These are phyloP conservation scores for Drosophila algonquin DNA, from an alignment of 2,888 invertebrate genomes.

Conservation along the genomic window DNA sequence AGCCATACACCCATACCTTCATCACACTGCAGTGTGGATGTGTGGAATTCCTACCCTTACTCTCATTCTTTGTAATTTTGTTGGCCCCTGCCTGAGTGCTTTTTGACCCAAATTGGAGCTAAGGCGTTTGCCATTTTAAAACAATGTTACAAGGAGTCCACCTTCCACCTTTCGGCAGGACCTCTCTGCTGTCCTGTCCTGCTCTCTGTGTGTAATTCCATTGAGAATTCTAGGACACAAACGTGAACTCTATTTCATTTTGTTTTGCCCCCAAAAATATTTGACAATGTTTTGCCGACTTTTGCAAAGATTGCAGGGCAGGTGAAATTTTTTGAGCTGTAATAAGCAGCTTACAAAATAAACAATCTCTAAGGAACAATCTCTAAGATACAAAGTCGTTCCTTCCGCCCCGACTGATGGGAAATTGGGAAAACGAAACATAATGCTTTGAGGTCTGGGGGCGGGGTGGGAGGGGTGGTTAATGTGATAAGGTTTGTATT, in stretches of 20 bases:
- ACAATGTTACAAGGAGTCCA: conserved; percentile 47
- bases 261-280: conserved; percentile 38
- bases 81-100: conserved; percentile 67
- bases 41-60: conserved; percentile 21
- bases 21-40: not conserved
- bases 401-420: conserved; percentile 22
- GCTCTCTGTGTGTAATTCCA: conserved; percentile 9
- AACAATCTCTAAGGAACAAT: conserved; percentile 41
- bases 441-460: not conserved
- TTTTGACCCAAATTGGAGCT: conserved; percentile 66
- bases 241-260: conserved; percentile 35
- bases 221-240: conserved; percentile 28
- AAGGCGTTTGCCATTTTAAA: conserved; percentile 48
- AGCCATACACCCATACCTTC: not conserved
- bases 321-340: conserved; percentile 38
- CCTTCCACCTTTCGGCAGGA: not conserved
- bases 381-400: conserved; percentile 6
- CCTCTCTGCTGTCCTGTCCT: conserved; percentile 9
- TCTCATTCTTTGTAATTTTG: conserved; percentile 28
- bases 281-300: conserved; percentile 37
- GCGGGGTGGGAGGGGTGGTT: not conserved
- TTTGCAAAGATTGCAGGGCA: conserved; percentile 20
- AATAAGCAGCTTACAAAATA: conserved; percentile 46
- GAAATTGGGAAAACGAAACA: conserved; percentile 24
- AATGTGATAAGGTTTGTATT: conserved; percentile 25